Evolutionary conservation across 2,888 invertebrate genomes (phyloP).

Genomic region (Epirrita christyi): DNA sequence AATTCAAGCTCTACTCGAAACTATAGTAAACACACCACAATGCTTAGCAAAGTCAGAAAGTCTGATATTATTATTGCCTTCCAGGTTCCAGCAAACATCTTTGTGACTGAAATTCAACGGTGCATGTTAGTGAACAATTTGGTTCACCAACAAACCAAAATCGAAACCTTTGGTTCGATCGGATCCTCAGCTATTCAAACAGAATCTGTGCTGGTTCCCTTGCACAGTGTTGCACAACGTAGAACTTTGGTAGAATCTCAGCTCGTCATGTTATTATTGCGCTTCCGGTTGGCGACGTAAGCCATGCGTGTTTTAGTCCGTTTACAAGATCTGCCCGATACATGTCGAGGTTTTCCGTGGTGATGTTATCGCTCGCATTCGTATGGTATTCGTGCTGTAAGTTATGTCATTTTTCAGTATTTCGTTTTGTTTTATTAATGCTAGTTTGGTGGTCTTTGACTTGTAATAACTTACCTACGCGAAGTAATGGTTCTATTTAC

Average conservation of each 20-base stretch:
- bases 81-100: too few relatives aligned
- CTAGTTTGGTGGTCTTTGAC: too few relatives aligned
- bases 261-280: slow-evolving; percentile 30
- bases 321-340: slow-evolving; percentile 32
- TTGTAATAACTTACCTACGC: neutral
- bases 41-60: too few relatives aligned
- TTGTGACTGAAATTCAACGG: too few relatives aligned
- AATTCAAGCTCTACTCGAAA: too few relatives aligned
- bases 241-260: slow-evolving; percentile 16
- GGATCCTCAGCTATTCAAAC: neutral
- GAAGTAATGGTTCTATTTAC: neutral
- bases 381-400: slow-evolving; percentile 22
- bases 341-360: slow-evolving; percentile 29
- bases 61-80: too few relatives aligned
- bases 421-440: slow-evolving; percentile 13
- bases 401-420: slow-evolving; percentile 14
- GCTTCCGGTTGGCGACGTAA: slow-evolving; percentile 26
- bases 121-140: too few relatives aligned
- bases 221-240: slow-evolving; percentile 9
- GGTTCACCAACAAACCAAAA: too few relatives aligned
- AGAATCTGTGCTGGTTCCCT: slow-evolving; percentile 11
- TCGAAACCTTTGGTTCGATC: neutral
- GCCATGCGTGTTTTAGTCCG: slow-evolving; percentile 37
- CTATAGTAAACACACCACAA: too few relatives aligned
- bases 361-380: slow-evolving; percentile 28